Evolutionary conservation across 2,888 invertebrate species (phyloP).

Genomic region (Eristalinus aeneus): DNA sequence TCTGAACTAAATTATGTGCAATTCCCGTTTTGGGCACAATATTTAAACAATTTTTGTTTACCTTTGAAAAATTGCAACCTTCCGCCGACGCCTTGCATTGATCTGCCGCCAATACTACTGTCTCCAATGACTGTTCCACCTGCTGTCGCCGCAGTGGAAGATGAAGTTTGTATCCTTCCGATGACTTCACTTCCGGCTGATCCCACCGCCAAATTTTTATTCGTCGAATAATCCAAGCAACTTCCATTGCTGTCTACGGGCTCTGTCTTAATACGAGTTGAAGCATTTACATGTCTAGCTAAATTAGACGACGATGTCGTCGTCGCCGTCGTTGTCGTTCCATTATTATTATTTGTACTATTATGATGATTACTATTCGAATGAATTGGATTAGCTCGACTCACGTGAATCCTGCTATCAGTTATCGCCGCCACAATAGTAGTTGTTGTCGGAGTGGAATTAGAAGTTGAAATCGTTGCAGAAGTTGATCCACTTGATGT

Average conservation of each 20-base stretch:
- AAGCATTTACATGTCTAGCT: conserved; percentile 30
- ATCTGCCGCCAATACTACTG: conserved; percentile 61
- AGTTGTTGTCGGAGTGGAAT: conserved; percentile 24
- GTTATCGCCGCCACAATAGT: conserved; percentile 72
- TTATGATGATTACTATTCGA: conserved; percentile 60
- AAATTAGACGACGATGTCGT: conserved; percentile 48
- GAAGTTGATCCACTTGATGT: conserved; percentile 69
- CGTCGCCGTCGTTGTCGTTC: conserved; percentile 70
- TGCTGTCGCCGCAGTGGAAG: conserved; percentile 54
- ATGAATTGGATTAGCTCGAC: conserved; percentile 63
- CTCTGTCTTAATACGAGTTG: conserved; percentile 52
- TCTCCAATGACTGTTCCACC: conserved; percentile 35
- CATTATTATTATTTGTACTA: conserved; percentile 53
- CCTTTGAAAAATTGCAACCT: conserved; percentile 81
- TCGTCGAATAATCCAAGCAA: conserved; percentile 46
- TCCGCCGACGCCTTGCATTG: conserved; percentile 82
- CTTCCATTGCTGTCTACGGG: conserved; percentile 51
- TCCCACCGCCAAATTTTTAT: conserved; percentile 41
- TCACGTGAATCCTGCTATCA: conserved; percentile 64
- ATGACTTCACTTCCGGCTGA: conserved; percentile 59
- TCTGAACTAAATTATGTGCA: no score
- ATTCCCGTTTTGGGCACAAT: no score
- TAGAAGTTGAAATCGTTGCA: conserved; percentile 73
- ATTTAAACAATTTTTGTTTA: conserved; percentile 70
- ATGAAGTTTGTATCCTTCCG: conserved; percentile 73